Base-by-base conservation (phyloP, 1,140 invertebrate species). In the Amphibalanus amphitrite region DNA sequence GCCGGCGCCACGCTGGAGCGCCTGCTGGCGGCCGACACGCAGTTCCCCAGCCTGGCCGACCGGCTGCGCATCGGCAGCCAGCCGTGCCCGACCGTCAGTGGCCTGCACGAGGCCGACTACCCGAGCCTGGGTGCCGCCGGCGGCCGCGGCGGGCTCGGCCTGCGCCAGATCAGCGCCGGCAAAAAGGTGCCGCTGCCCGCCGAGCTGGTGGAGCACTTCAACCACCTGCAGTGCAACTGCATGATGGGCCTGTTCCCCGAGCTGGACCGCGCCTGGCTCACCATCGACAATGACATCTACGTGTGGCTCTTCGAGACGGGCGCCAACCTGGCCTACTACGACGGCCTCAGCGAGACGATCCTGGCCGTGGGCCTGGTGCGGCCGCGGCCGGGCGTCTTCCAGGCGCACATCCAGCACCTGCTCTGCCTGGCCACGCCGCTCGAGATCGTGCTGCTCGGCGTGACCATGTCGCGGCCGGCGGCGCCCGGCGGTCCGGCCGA, bases 261-360 rank as follows among this genome's bases (percentile, higher is more conserved):
- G 79, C 96, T 99, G 75, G 89, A 88, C 30, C 85, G 96, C 78
- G 95, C 95, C 0, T 99, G 95, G 95, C 80, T 99, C 28, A 93
- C 94, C 29, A 93, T 99, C 77, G 97, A 99, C 78, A 97, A 91
- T 78, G 93, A 97, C 82, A 92, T 99, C 75, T 99, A 97, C 83
- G 85, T 98, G 1, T 97, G 94, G 94, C 89, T 90, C 67, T 97
- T 92, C 83, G 91, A 94, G 81, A 79, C 71, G 79, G 90, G 90
- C 33, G 85, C 87, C 74, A 93, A 96, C 84, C 86, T 95, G 23
- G 91, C 93, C 10, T 95, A 93, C 81, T 96, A 91, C 82, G 93
- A 96, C 86, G 92, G 92, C 77, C 84, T 95, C 15, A 89, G 89
- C 28, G 91, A 95, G 78, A 89, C 91, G 28, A 95, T 96, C 77